Evolutionary conservation across 2,113 vertebrate genomes (phyloP), one percentile per base, ranked within the genome.

Genomic region (Verasper variegatus): DNA sequence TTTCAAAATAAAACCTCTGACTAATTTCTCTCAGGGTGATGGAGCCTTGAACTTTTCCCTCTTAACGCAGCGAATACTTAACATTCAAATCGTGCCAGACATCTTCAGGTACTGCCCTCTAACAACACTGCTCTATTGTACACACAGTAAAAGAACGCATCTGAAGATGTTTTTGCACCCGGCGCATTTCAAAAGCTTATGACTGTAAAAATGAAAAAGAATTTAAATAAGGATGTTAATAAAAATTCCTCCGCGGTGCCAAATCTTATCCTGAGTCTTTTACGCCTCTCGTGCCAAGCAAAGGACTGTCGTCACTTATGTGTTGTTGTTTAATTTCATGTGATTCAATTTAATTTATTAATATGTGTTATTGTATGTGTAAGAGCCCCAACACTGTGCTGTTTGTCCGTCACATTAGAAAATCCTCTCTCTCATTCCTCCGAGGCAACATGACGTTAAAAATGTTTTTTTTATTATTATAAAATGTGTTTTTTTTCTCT

Each of bases 321-420:
- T 84, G 56, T 84, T 13, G 51, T 77, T 78, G 81, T 82, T 77
- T 80, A 68, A 74, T 78, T 81, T 83, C 68, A 61, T 70, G 85
- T 79, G 82, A 75, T 86, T 68, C 26, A 20, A 51, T 78, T 93
- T 93, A 87, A 92, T 88, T 93, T 92, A 92, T 91, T 91, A 73
- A 88, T 85, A 65, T 60, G n/a, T 79, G 55, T 74, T 85, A 35
- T 86, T 86, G 71, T 74, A 57, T 77, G 81, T 86, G 69, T 79
- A 79, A 70, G 83, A 80, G 52, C 80, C 12, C 54, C 80, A 57
- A 86, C 89, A 74, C 83, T 84, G 88, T 82, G 84, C 71, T 60
- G 49, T 75, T 80, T 64, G 47, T 20, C 70, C 71, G 57, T 76
- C 59, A 49, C 31, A 20, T 42, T 40, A 57, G 54, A 23, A 5